A percentile compares a stretch with the other conserved stretches of the same genome.
Conservation (phyloP, 2,888 invertebrate species). For the Eurytoma adleriae region DNA sequence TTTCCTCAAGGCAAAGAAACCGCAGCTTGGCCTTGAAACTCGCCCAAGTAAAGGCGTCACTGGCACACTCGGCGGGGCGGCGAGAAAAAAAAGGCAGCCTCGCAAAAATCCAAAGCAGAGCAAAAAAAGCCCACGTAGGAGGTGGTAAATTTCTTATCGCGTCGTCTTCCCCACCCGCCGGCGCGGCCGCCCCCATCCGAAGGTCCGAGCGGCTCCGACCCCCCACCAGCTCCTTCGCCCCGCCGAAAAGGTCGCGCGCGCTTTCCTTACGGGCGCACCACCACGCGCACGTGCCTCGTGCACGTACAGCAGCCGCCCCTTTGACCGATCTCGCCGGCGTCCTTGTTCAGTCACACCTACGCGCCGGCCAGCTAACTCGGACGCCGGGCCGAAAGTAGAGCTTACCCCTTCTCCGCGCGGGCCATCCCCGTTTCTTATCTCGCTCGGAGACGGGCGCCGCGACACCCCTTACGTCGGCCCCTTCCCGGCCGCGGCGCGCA, state of each 20-base stretch:
- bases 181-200: background rate
- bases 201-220: background rate
- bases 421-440: constrained; percentile 43
- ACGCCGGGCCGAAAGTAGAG: constrained; percentile 36
- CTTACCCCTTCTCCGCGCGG: constrained; percentile 42
- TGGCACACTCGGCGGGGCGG: background rate
- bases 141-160: constrained; percentile 44
- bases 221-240: constrained; percentile 16
- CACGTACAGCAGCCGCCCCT: constrained; percentile 51
- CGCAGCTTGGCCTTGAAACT: constrained; percentile 45
- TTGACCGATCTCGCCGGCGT: constrained; percentile 26
- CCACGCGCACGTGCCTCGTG: constrained; percentile 19
- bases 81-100: background rate
- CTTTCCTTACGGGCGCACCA: constrained; percentile 20
- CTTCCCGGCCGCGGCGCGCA: constrained; percentile 29
- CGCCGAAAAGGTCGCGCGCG: constrained; percentile 20
- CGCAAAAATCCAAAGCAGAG: background rate
- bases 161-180: constrained; percentile 27
- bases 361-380: constrained; percentile 4
- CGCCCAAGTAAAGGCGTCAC: constrained; percentile 12
- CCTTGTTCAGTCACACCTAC: constrained; percentile 40
- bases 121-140: background rate
- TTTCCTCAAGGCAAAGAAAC: background rate
- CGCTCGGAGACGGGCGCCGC: background rate
- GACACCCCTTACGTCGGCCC: too few species aligned